phyloP scores from a whole-genome alignment of 2,113 vertebrate species.

The Strix uralensis region DNA sequence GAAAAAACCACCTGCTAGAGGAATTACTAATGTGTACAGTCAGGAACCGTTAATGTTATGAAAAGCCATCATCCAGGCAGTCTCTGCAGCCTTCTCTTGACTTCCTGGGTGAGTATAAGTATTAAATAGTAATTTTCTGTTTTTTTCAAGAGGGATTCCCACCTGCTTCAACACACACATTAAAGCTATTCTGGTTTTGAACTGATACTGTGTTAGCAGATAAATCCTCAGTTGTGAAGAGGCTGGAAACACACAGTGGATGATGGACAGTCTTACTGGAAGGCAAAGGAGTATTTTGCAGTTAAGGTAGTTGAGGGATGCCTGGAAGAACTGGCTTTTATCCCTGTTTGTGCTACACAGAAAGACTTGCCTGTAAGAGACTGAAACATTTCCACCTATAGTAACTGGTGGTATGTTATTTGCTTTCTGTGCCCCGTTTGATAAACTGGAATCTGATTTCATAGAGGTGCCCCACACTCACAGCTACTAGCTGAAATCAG shows the following conservation, averaged over 20 bases:
- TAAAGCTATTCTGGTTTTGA: background rate
- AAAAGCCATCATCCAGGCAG: background rate
- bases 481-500: background rate
- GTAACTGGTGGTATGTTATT: background rate
- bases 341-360: background rate
- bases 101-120: background rate
- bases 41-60: background rate
- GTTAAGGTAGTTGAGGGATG: background rate
- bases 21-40: background rate
- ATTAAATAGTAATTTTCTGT: background rate
- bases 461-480: fast-evolving
- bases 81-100: background rate
- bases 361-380: background rate
- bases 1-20: background rate
- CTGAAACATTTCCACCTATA: background rate
- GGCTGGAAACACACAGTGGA: background rate
- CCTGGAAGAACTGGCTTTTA: background rate
- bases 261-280: background rate
- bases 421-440: background rate
- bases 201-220: background rate
- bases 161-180: background rate
- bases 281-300: background rate
- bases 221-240: background rate
- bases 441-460: background rate
- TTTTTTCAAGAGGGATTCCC: background rate